Percentiles rank a stretch among this genome's conserved stretches.
These are phyloP conservation scores for Microctenopoma lineatum DNA, from an alignment of 2,797 vertebrate genomes.

Conservation along the genomic window DNA sequence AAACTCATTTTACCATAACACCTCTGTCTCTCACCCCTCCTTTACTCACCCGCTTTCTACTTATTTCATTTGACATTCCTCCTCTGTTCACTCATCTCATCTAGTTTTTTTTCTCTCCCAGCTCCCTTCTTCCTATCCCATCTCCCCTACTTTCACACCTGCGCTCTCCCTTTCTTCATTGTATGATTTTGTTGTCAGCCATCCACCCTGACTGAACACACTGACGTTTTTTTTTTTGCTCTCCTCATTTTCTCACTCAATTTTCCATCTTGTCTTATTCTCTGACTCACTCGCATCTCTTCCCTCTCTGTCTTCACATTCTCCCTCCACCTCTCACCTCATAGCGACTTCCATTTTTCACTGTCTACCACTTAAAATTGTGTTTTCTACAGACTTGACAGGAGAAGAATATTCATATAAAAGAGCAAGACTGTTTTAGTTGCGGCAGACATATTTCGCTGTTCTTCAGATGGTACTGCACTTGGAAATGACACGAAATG, in stretches of 20 bases:
- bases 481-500: not conserved
- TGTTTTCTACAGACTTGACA: slow-evolving; percentile 40
- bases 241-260: slow-evolving; percentile 41
- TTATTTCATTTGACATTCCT: slow-evolving; percentile 50
- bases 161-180: slow-evolving; percentile 16
- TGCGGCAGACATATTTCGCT: slow-evolving; percentile 25
- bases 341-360: slow-evolving; percentile 28
- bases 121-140: slow-evolving; percentile 4
- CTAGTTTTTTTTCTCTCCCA: slow-evolving; percentile 18
- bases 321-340: slow-evolving; percentile 42
- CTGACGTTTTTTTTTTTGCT: not conserved
- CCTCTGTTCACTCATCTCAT: slow-evolving; percentile 33
- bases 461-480: slow-evolving; percentile 8
- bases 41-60: slow-evolving; percentile 15
- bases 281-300: slow-evolving; percentile 7
- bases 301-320: slow-evolving; percentile 18
- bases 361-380: slow-evolving; percentile 42
- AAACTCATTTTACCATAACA: slow-evolving; percentile 68
- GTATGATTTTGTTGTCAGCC: slow-evolving; percentile 48
- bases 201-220: slow-evolving; percentile 40
- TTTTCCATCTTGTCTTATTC: slow-evolving; percentile 30
- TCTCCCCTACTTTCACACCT: slow-evolving; percentile 19
- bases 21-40: slow-evolving; percentile 32
- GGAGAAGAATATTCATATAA: slow-evolving; percentile 28
- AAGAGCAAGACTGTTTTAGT: slow-evolving; percentile 15